Percentiles rank a stretch among this genome's conserved stretches.
Conservation (phyloP, 2,888 invertebrate species). For the Drosophila nigritarsus region DNA sequence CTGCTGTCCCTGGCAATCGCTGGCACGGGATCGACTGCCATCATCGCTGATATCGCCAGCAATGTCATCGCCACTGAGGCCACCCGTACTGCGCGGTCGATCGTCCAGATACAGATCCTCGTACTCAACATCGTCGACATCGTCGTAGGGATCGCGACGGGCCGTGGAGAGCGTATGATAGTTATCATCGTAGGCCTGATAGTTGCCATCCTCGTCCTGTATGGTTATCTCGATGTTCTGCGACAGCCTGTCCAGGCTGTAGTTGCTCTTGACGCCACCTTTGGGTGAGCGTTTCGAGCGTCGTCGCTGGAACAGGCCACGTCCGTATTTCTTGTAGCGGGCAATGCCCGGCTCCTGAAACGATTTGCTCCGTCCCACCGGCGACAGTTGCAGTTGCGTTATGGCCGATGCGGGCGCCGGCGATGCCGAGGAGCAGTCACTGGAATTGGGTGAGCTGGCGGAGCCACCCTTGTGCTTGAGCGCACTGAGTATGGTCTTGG, state of each 20-base stretch:
- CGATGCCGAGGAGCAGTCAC: conserved; percentile 80
- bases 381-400: conserved; percentile 59
- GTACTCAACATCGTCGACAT: conserved; percentile 64
- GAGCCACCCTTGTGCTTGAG: conserved; percentile 73
- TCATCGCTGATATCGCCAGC: conserved; percentile 82
- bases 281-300: conserved; percentile 81
- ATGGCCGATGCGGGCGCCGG: conserved; percentile 65
- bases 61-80: conserved; percentile 71
- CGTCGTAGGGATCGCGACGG: conserved; percentile 56
- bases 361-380: conserved; percentile 84
- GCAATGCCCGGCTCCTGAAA: conserved; percentile 84
- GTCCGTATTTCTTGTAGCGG: conserved; percentile 80
- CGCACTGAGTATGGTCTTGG: conserved; percentile 70
- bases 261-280: conserved; percentile 76
- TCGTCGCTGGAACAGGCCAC: conserved; percentile 82
- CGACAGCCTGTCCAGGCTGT: conserved; percentile 83
- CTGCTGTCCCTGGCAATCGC: conserved; percentile 43
- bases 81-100: conserved; percentile 57
- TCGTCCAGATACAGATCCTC: conserved; percentile 74
- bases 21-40: conserved; percentile 77
- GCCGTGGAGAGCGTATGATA: conserved; percentile 68
- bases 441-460: conserved; percentile 82
- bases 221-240: conserved; percentile 85
- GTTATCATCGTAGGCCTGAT: conserved; percentile 83
- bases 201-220: conserved; percentile 84